Base-by-base conservation (phyloP, 1,140 invertebrate genomes). In the Anoplophora glabripennis region DNA sequence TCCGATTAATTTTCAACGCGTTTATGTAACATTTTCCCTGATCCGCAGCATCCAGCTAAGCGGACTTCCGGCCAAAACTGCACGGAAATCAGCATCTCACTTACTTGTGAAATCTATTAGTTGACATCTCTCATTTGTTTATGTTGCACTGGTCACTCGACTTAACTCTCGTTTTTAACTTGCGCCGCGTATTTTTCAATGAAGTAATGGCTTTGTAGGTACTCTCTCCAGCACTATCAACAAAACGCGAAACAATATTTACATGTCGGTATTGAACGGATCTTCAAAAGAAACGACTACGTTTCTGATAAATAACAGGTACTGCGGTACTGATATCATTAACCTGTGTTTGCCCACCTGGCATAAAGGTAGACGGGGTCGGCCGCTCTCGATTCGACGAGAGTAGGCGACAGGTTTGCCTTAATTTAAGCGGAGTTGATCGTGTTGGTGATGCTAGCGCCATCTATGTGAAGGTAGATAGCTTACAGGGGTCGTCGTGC, bases 71-170 rank as follows among this genome's bases (percentile, higher is more conserved):
- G 15, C n/a, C 8, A n/a, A n/a, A n/a, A n/a, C n/a, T n/a, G n/a
- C n/a, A n/a, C 21, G 21, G 21, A 28, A 28, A 28, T 28, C 21
- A 28, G 21, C 21, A 28, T 28, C n/a, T n/a, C 57, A 67, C 71
- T 62, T 56, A 73, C 71, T 72, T 73, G 58, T 73, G 71, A 61
- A 66, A 73, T 51, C 71, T 66, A 52, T 72, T 68, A 34, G 71
- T 72, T 69, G 71, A 63, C 71, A 73, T 73, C 21, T 28, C 21
- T 28, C 21, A 28, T 28, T 28, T 28, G 21, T 28, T 28, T 51
- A n/a, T 60, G 42, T 45, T 45, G 21, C 10, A 15, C 17, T 45
- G 14, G 0, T 14, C 4, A 12, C 42, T 45, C 15, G 9, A 45
- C 14, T 45, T 17, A 45, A 45, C 17, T 17, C 15, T 17, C 14